phyloP scores from a whole-genome alignment of 2,888 invertebrate genomes.

The Campoplex capitator region DNA sequence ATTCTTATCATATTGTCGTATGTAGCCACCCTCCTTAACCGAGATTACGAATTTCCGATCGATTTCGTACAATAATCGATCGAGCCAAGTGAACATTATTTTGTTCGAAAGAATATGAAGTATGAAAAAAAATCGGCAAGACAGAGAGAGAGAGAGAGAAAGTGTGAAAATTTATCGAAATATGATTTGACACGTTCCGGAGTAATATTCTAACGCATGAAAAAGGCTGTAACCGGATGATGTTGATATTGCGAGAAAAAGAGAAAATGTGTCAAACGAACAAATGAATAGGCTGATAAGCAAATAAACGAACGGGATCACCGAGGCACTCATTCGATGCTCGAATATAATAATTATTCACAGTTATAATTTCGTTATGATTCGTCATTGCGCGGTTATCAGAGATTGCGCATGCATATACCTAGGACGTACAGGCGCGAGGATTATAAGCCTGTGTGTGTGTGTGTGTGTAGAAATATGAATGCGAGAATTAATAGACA shows the following conservation, averaged over 20 bases:
- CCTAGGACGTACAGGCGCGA: no score
- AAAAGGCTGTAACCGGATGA: not conserved
- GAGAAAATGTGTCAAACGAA: not conserved
- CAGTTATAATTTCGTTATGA: conserved; percentile 45
- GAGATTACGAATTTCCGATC: not conserved
- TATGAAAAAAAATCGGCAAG: not conserved
- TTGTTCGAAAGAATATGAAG: not conserved
- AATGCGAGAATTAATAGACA: conserved; percentile 32
- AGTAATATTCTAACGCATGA: not conserved
- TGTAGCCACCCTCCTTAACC: no score
- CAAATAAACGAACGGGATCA: conserved; percentile 5
- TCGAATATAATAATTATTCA: conserved; percentile 28
- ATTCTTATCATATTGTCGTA: no score
- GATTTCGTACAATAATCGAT: not conserved
- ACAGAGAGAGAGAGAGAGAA: not conserved
- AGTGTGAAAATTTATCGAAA: not conserved
- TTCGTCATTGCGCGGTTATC: conserved; percentile 45
- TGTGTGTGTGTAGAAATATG: not conserved
- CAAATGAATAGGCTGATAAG: not conserved
- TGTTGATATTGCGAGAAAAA: not conserved
- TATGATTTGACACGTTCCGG: not conserved
- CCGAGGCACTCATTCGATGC: conserved; percentile 15
- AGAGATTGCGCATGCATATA: not conserved
- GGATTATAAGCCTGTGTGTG: not conserved
- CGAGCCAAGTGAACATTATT: not conserved